Conservation (phyloP, 2,797 vertebrate genomes). For the Pseudochirops corinnae region DNA sequence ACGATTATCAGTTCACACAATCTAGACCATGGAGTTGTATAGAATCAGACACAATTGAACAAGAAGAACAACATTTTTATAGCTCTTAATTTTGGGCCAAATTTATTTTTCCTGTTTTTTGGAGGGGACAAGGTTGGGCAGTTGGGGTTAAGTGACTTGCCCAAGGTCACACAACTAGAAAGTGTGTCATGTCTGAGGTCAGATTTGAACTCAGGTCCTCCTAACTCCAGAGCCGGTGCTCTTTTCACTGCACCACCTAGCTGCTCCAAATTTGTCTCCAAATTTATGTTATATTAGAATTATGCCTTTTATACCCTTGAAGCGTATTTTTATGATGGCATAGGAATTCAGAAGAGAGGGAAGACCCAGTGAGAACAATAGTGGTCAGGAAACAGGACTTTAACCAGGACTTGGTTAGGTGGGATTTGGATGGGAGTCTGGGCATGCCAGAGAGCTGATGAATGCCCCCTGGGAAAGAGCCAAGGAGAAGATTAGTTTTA, state of each 20-base stretch:
- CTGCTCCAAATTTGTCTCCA: neutral
- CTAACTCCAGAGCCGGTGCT: too few species aligned
- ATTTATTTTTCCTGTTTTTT: neutral
- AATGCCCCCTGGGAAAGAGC: neutral
- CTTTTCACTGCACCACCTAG: too few species aligned
- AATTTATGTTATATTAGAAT: neutral
- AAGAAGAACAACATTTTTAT: neutral
- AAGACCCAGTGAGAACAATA: neutral
- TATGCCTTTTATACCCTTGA: neutral
- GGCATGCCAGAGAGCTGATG: neutral
- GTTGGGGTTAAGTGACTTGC: too few species aligned
- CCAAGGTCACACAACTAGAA: too few species aligned
- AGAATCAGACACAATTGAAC: neutral
- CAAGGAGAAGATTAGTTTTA: constrained; percentile 5
- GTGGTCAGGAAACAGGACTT: neutral
- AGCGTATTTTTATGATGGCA: neutral
- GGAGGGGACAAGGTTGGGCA: too few species aligned
- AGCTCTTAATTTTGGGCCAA: neutral
- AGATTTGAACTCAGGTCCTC: too few species aligned
- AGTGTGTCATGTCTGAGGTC: too few species aligned
- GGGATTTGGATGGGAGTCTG: neutral
- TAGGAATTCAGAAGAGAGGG: neutral
- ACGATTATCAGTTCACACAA: too few species aligned
- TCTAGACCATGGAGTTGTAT: neutral
- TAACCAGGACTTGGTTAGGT: neutral